Percentiles rank a stretch among this genome's conserved stretches.
Evolutionary conservation across 1,140 invertebrate species (phyloP).

Genomic region (Pomacea maculata): DNA sequence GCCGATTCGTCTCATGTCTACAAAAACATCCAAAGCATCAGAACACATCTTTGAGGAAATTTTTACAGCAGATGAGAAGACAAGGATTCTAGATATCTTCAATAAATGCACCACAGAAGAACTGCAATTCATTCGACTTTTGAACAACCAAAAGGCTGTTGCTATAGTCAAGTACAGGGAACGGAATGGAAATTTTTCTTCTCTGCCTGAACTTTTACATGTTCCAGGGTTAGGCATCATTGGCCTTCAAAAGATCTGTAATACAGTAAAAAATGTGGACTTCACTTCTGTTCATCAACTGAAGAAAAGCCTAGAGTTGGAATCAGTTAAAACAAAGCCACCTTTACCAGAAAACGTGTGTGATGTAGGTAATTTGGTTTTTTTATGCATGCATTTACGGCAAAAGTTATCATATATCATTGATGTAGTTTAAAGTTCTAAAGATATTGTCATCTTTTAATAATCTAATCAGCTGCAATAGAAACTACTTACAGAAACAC

Average conservation of each 20-base stretch:
- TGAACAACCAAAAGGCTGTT: slow-evolving; percentile 28
- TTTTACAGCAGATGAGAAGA: slow-evolving; percentile 27
- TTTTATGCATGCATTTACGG: too few species aligned
- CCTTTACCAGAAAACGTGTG: slow-evolving; percentile 8
- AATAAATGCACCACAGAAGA: slow-evolving; percentile 29
- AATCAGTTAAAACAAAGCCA: slow-evolving; percentile 26
- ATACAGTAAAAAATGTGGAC: slow-evolving; percentile 17
- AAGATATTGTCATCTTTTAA: too few species aligned
- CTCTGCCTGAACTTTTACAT: slow-evolving; percentile 23
- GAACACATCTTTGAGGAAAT: slow-evolving; percentile 23
- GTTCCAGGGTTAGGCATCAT: slow-evolving; percentile 37
- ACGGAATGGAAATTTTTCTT: slow-evolving; percentile 25
- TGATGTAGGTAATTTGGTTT: background rate
- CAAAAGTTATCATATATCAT: too few species aligned
- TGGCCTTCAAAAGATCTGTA: slow-evolving; percentile 35
- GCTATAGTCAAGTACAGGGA: slow-evolving; percentile 27
- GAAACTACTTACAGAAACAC: too few species aligned
- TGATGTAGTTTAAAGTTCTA: too few species aligned
- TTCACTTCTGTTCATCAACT: slow-evolving; percentile 23
- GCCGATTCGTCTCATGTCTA: background rate
- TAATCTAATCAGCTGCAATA: too few species aligned
- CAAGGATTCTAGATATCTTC: slow-evolving; percentile 31
- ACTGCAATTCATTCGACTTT: slow-evolving; percentile 23
- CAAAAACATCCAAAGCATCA: slow-evolving; percentile 13
- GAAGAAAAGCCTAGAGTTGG: slow-evolving; percentile 18